These are phyloP conservation scores for Mustela nigripes DNA, from an alignment of 2,113 vertebrate genomes.

Conservation along the genomic window DNA sequence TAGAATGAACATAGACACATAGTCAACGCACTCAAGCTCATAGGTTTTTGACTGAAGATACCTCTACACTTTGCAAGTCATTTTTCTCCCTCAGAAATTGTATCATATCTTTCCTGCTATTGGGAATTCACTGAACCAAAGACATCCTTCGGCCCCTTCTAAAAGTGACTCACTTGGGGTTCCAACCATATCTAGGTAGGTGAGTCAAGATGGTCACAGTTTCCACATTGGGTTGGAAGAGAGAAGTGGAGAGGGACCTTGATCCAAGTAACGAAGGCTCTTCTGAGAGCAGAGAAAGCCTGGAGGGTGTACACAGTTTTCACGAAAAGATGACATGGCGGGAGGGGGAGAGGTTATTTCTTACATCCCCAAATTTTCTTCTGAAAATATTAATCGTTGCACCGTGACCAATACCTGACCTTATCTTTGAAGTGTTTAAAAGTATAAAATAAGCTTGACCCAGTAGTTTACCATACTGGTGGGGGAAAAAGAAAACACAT, in stretches of 20 bases:
- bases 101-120: neutral
- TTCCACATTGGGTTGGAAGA: neutral
- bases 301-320: neutral
- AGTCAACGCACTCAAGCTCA: neutral
- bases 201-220: neutral
- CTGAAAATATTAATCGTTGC: neutral
- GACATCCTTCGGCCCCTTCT: slow-evolving; percentile 57
- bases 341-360: neutral
- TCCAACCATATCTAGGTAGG: neutral
- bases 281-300: neutral
- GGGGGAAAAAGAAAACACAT: neutral
- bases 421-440: slow-evolving; percentile 21
- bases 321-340: neutral
- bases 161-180: neutral
- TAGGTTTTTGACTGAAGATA: neutral
- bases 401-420: neutral
- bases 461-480: neutral
- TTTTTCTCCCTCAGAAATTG: neutral
- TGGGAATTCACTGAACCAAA: slow-evolving; percentile 60
- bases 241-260: neutral
- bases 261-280: neutral
- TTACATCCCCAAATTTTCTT: neutral
- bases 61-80: neutral
- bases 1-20: neutral
- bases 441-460: slow-evolving; percentile 29